These are phyloP conservation scores for Sapayoa aenigma DNA, from an alignment of 2,113 vertebrate genomes.

Conservation along the genomic window DNA sequence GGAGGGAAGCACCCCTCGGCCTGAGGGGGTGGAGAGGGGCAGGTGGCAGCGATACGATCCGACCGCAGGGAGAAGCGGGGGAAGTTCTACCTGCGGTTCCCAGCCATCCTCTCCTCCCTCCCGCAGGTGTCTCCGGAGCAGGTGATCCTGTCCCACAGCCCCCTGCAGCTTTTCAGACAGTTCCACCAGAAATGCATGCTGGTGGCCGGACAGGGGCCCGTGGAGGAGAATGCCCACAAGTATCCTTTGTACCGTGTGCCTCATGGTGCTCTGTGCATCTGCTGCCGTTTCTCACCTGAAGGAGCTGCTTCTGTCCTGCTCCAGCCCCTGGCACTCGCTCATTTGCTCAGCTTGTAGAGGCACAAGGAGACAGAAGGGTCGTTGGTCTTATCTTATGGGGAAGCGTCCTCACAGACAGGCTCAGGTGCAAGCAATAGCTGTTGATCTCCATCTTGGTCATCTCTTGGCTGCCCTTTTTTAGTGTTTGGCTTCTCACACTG, in stretches of 20 bases:
- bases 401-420: neutral
- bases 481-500: neutral
- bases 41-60: neutral
- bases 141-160: slow-evolving; percentile 93
- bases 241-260: slow-evolving; percentile 78
- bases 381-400: accelerated
- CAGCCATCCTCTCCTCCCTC: neutral
- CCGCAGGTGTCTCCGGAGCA: slow-evolving; percentile 89
- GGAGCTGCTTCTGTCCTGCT: neutral
- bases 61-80: accelerated
- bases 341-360: neutral
- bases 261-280: accelerated
- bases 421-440: neutral
- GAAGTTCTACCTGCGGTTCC: accelerated
- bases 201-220: slow-evolving; percentile 89
- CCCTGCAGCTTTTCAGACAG: slow-evolving; percentile 85
- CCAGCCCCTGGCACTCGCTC: accelerated
- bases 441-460: neutral
- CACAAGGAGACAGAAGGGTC: neutral
- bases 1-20: neutral
- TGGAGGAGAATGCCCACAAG: slow-evolving; percentile 85
- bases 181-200: slow-evolving; percentile 86
- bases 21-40: neutral
- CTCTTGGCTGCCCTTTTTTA: neutral
- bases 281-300: accelerated